Evolutionary conservation across 2,113 vertebrate genomes (phyloP), one percentile per base, ranked within the genome.

Genomic region (Elephas maximus): DNA sequence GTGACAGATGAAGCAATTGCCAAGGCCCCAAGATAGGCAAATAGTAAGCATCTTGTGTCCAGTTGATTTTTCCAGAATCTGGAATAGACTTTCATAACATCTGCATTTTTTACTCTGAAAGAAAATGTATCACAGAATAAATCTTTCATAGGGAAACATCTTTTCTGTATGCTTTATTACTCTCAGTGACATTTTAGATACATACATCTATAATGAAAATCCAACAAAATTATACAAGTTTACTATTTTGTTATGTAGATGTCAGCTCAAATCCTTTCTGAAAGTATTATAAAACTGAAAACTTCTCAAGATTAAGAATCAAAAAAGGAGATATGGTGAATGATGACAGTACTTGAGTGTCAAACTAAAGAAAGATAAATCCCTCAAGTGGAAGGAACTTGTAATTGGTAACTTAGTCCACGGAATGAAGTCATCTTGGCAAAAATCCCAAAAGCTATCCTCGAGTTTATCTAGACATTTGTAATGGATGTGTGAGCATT

Each of bases 221-320:
- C 3, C 41, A 84, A 41, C 51, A 83, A 60, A 85, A 44, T 71
- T n/a, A 41, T 4, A 53, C 18, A 18, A 26, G 12, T 65, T 83
- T 84, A 30, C 11, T n/a, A 18, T 88, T 94, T 87, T 82, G 6
- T 60, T 65, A 33, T 63, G 71, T 67, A 74, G 69, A 69, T 63
- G 94, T 71, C 0, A 12, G 45, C 45, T 97, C 62, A 67, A 79
- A 23, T 88, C 21, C 20, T 88, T 41, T 67, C 37, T 93, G 71
- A 90, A 97, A 81, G 18, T 93, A 82, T 30, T 28, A 30, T 41
- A 90, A 83, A 80, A 63, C 81, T 84, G n/a, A 90, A 44, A 73
- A 41, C 51, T 21, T 74, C 24, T 83, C n/a, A 78, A 21, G 77
- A 76, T 65, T 77, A 87, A 76, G 8, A 92, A 51, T 37, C 2